These are phyloP conservation scores for Clarias fuscus DNA, from an alignment of 2,797 vertebrate species.

Conservation along the genomic window DNA sequence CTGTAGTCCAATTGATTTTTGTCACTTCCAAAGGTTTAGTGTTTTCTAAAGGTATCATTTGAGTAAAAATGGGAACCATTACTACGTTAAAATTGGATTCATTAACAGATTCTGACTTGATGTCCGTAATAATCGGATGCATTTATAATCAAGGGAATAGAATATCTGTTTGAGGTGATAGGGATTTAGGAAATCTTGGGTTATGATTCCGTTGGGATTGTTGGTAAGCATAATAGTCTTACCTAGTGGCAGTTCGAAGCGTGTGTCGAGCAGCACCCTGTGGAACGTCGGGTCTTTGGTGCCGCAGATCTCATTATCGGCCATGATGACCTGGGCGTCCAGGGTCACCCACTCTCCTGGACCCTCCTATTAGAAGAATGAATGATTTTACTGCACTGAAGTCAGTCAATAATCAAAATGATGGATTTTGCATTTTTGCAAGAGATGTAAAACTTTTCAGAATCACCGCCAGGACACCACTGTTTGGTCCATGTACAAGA, in stretches of 20 bases:
- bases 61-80: neutral
- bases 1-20: neutral
- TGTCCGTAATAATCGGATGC: neutral
- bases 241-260: slow-evolving; percentile 95
- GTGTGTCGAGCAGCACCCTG: slow-evolving; percentile 90
- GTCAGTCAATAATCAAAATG: too few relatives aligned
- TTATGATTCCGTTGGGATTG: neutral
- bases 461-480: too few relatives aligned
- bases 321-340: slow-evolving; percentile 96
- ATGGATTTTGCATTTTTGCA: too few relatives aligned
- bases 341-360: slow-evolving; percentile 94
- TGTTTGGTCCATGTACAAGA: too few relatives aligned
- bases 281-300: slow-evolving; percentile 98
- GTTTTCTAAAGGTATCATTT: neutral
- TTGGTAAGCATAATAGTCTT: slow-evolving; percentile 40
- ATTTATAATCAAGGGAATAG: neutral
- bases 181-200: neutral
- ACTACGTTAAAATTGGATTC: neutral
- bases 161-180: too few relatives aligned
- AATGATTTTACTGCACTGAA: too few relatives aligned
- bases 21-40: neutral
- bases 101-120: neutral
- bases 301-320: slow-evolving; percentile 94
- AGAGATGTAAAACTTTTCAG: too few relatives aligned
- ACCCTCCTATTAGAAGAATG: slow-evolving; percentile 79